Percentiles rank a stretch among this genome's conserved stretches.
Evolutionary conservation across 1,140 invertebrate species (phyloP).

Genomic region (Pinna nobilis): DNA sequence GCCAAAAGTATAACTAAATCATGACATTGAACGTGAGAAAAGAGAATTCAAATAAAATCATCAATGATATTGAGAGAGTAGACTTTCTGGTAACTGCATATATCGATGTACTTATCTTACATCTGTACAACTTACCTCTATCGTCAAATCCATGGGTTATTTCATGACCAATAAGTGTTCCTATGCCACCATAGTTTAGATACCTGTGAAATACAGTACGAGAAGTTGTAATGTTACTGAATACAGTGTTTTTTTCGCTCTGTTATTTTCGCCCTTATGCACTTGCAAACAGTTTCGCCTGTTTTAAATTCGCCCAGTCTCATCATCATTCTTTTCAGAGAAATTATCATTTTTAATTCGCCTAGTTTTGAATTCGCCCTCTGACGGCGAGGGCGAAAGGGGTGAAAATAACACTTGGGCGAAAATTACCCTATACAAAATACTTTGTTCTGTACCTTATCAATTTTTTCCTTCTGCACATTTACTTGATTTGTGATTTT

Average conservation of each 20-base stretch:
- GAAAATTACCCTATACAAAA: too few relatives aligned
- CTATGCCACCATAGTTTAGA: slow-evolving; percentile 79
- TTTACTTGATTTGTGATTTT: background rate
- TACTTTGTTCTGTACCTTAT: background rate
- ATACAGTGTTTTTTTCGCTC: too few relatives aligned
- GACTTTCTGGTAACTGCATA: too few relatives aligned
- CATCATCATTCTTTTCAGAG: too few relatives aligned
- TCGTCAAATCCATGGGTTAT: slow-evolving; percentile 78
- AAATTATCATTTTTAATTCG: background rate
- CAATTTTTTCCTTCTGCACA: background rate
- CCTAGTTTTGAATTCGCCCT: too few relatives aligned
- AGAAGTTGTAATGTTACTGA: background rate
- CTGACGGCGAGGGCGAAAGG: too few relatives aligned
- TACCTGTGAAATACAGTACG: slow-evolving; percentile 62
- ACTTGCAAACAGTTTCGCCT: too few relatives aligned
- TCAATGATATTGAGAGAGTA: background rate
- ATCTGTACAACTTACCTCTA: slow-evolving; percentile 65
- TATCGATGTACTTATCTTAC: too few relatives aligned
- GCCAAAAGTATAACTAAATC: background rate
- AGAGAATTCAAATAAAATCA: background rate
- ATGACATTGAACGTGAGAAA: background rate
- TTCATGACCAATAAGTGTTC: slow-evolving; percentile 79
- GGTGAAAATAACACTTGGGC: too few relatives aligned
- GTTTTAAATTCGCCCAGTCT: too few relatives aligned
- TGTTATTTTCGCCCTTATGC: too few relatives aligned